Percentiles rank a stretch among this genome's conserved stretches.
Conservation (phyloP, 1,140 invertebrate species). For the Acyrthosiphon pisum region DNA sequence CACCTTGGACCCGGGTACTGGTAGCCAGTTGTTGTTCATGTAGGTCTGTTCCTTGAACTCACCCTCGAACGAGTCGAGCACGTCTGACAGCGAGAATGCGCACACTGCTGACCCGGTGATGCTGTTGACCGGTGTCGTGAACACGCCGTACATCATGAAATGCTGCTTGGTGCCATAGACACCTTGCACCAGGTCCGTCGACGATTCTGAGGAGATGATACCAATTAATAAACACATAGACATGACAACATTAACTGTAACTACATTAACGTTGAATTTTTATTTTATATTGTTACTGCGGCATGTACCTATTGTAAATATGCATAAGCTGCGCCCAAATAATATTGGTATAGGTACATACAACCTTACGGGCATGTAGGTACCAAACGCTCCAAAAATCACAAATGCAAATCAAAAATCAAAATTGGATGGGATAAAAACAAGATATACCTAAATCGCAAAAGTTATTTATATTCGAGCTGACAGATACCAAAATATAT, state of each 20-base stretch:
- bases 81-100: conserved; percentile 88
- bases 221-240: background rate
- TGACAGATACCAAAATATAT: no score
- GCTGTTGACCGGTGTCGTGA: conserved; percentile 93
- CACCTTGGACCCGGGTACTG: conserved; percentile 74
- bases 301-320: background rate
- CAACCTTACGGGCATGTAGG: no score
- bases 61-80: conserved; percentile 88
- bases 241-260: background rate
- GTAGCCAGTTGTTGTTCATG: conserved; percentile 91
- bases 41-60: conserved; percentile 92
- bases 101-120: conserved; percentile 96
- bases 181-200: conserved; percentile 76
- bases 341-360: background rate
- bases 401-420: background rate
- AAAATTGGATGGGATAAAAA: background rate
- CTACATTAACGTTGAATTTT: no score
- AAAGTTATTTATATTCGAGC: background rate
- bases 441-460: no score
- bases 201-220: conserved; percentile 71
- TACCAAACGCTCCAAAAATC: no score
- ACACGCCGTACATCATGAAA: conserved; percentile 91
- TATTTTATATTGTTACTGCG: background rate
- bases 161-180: conserved; percentile 71
- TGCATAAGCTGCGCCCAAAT: background rate